Conservation (phyloP, 2,797 vertebrate genomes). For the Argentina silus region DNA sequence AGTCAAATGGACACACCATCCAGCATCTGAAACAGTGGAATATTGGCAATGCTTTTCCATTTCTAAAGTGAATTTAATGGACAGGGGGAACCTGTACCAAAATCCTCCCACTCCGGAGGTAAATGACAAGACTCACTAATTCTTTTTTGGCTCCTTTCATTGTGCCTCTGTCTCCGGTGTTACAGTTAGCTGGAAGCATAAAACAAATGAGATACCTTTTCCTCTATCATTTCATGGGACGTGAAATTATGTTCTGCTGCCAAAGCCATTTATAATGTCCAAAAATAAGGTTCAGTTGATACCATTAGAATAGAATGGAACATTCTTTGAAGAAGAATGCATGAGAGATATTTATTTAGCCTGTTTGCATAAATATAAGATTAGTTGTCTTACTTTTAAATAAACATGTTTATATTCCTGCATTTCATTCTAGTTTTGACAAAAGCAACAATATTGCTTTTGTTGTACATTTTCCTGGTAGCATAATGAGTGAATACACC, state of each 20-base stretch:
- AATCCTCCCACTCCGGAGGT: background rate
- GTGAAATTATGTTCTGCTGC: conserved; percentile 18
- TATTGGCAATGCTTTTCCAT: conserved; percentile 28
- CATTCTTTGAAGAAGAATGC: background rate
- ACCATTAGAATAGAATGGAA: background rate
- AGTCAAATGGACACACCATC: conserved; percentile 42
- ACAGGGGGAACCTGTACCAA: background rate
- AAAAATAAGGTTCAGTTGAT: conserved; percentile 34
- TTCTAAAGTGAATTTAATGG: conserved; percentile 16
- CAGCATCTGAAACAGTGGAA: conserved; percentile 36
- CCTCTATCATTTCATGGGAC: conserved; percentile 23
- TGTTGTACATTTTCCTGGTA: background rate
- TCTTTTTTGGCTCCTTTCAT: conserved; percentile 4
- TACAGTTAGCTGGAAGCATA: conserved; percentile 1
- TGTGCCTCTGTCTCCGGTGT: conserved; percentile 25
- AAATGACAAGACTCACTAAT: conserved; percentile 3
- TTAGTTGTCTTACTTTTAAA: background rate
- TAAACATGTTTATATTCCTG: background rate
- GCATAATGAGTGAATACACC: no score
- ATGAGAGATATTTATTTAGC: background rate
- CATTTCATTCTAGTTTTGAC: background rate
- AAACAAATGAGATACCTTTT: conserved; percentile 10
- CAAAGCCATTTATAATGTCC: conserved; percentile 32
- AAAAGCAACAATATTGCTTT: background rate
- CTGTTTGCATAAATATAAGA: conserved; percentile 6